Evolutionary conservation across 1,140 invertebrate genomes (phyloP).

Genomic region (Drosophila insularis): DNA sequence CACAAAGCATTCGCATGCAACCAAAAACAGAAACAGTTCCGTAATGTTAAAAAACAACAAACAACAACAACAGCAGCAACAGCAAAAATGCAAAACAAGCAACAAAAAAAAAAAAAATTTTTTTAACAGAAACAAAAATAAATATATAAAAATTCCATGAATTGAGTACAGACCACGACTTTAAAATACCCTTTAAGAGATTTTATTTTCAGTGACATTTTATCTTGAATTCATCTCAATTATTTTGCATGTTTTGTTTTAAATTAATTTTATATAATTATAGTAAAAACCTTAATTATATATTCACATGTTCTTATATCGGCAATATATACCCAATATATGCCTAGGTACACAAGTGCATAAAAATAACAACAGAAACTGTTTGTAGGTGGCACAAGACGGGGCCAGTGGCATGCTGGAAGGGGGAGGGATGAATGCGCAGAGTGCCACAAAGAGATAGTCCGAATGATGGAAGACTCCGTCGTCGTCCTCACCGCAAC

Average conservation of each 20-base stretch:
- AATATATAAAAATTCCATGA: neutral
- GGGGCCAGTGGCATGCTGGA: neutral
- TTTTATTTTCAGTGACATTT: too few species aligned
- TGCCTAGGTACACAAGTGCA: too few species aligned
- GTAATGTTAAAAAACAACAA: conserved; percentile 61
- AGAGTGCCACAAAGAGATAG: conserved; percentile 30
- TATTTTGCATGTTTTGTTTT: too few species aligned
- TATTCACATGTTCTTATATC: too few species aligned
- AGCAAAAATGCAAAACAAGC: conserved; percentile 27
- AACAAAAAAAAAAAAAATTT: conserved; percentile 24
- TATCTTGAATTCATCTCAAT: too few species aligned
- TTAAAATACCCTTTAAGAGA: neutral
- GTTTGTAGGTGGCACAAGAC: neutral
- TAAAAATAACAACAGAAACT: neutral
- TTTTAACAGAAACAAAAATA: conserved; percentile 17
- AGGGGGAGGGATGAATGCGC: neutral
- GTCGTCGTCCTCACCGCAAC: conserved; percentile 8
- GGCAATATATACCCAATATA: too few species aligned
- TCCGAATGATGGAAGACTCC: conserved; percentile 41
- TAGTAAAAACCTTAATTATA: too few species aligned
- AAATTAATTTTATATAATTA: too few species aligned
- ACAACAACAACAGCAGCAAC: conserved; percentile 43
- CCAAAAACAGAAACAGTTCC: conserved; percentile 66
- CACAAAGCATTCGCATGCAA: conserved; percentile 61
- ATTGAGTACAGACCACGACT: neutral